These are phyloP conservation scores for Gobiocypris rarus DNA, from an alignment of 2,113 vertebrate genomes.

Conservation along the genomic window DNA sequence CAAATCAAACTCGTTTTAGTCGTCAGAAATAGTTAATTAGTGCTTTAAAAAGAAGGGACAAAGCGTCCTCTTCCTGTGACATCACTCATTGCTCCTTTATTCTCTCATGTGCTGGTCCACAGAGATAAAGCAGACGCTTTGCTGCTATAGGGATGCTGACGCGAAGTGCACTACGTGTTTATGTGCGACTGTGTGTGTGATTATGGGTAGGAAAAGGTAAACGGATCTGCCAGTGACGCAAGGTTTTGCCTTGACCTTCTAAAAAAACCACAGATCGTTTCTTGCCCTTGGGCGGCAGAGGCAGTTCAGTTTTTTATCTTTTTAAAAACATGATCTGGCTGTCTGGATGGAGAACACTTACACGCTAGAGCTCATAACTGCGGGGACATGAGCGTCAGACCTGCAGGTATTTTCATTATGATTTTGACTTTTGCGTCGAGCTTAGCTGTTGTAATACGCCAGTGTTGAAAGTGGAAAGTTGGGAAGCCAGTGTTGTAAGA, in stretches of 20 bases:
- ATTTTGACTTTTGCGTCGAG: not conserved
- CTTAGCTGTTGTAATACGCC: not conserved
- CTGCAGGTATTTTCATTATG: constrained; percentile 52
- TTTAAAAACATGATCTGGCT: constrained; percentile 21
- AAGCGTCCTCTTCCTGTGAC: constrained; percentile 10
- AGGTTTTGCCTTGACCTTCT: constrained; percentile 40
- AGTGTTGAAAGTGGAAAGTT: not conserved
- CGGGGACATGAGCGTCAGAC: constrained; percentile 54
- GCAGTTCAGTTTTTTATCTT: not conserved
- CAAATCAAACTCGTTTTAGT: constrained; percentile 41
- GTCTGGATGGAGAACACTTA: constrained; percentile 17
- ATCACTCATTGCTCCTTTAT: constrained; percentile 17
- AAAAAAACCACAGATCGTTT: constrained; percentile 35
- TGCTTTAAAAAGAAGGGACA: constrained; percentile 36
- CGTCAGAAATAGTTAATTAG: constrained; percentile 35
- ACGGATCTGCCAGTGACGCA: constrained; percentile 43
- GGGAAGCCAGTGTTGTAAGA: constrained; percentile 15
- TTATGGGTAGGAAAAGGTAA: constrained; percentile 38
- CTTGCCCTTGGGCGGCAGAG: constrained; percentile 9
- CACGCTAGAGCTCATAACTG: constrained; percentile 1
- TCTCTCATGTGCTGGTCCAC: constrained; percentile 27
- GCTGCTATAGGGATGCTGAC: constrained; percentile 23
- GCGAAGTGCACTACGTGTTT: constrained; percentile 13
- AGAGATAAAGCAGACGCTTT: constrained; percentile 47
- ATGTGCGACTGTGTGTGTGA: constrained; percentile 4